Evolutionary conservation across 2,797 vertebrate genomes (phyloP), one percentile per base, ranked within the genome.

Genomic region (Sebastiscus albofasciatus): DNA sequence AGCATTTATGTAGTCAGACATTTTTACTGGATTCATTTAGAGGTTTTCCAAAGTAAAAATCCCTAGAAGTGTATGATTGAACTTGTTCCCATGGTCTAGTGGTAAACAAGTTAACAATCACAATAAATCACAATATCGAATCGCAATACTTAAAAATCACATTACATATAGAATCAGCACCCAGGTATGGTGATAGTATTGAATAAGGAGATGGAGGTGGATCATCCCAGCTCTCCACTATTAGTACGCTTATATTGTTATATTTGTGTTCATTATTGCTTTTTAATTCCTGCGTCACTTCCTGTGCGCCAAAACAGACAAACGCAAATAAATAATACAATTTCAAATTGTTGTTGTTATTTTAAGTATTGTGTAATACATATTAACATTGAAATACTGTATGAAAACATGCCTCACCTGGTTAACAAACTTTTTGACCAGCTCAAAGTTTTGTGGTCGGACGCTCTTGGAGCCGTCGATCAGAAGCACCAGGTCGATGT

Each of bases 381-480:
- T 2, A 11, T 6, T 56, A 36, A 42, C 6, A 42, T 42, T 42
- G 13, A 42, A 16, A 42, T 42, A 16, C 5, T 56, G 3, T 34
- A 34, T 62, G 60, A 22, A 31, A 52, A 58, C 3, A 18, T 0
- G 67, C 1, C 80, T 1, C 54, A 94, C 94, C 92, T 96, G 95
- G 79, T 95, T 96, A 34, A 99, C 98, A 87, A 99, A 99, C 95
- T 98, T 96, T 91, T 99, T 99, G 83, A 99, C 97, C 39, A 99
- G 96, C 93, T 99, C 97, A 2, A 99, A 99, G 88, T 99, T 99
- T 46, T 99, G 97, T 0, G 99, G 98, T 0, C 98, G 96, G 20
- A 99, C 98, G 0, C 99, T 99, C 91, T 99, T 99, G 80, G 99
- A 99, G 49, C 99, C 98, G 0, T 99, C 98, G 0, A 99, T 97